Evolutionary conservation across 2,888 invertebrate genomes (phyloP).

Genomic region (Spodoptera littoralis): DNA sequence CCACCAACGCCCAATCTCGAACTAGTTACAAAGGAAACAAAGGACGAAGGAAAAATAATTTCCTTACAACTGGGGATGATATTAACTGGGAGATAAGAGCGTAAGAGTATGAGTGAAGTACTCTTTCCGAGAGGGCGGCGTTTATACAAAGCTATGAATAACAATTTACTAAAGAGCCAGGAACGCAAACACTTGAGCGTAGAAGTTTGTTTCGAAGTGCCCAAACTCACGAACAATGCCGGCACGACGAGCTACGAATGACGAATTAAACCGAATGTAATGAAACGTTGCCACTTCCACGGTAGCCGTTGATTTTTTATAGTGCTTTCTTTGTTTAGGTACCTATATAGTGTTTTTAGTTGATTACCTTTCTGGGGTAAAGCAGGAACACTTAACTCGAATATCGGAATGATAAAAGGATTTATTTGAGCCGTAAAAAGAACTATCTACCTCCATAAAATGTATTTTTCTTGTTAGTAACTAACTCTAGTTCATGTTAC

Average conservation of each 20-base stretch:
- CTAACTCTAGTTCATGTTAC: too few species aligned
- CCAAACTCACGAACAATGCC: slow-evolving; percentile 86
- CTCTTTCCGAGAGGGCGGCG: slow-evolving; percentile 81
- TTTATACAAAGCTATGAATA: slow-evolving; percentile 88
- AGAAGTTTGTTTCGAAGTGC: slow-evolving; percentile 86
- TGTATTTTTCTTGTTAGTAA: too few species aligned
- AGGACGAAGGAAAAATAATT: slow-evolving; percentile 73
- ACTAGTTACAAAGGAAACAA: slow-evolving; percentile 72
- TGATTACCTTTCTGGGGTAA: slow-evolving; percentile 1
- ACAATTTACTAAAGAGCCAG: slow-evolving; percentile 87
- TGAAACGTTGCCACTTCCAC: slow-evolving; percentile 55
- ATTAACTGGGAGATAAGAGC: slow-evolving; percentile 81
- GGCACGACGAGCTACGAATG: slow-evolving; percentile 77
- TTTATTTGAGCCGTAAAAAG: not conserved
- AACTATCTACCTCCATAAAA: not conserved
- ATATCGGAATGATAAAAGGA: not conserved
- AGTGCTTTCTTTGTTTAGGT: slow-evolving; percentile 6
- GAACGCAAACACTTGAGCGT: slow-evolving; percentile 85
- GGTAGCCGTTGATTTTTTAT: slow-evolving; percentile 30
- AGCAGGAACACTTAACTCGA: not conserved
- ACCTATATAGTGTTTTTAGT: not conserved
- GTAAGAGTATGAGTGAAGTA: slow-evolving; percentile 79
- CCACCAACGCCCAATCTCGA: slow-evolving; percentile 60
- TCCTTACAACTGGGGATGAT: slow-evolving; percentile 76
- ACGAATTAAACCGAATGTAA: slow-evolving; percentile 59